Evolutionary conservation across 2,113 vertebrate species (phyloP).

Genomic region (Malurus cyaneus): DNA sequence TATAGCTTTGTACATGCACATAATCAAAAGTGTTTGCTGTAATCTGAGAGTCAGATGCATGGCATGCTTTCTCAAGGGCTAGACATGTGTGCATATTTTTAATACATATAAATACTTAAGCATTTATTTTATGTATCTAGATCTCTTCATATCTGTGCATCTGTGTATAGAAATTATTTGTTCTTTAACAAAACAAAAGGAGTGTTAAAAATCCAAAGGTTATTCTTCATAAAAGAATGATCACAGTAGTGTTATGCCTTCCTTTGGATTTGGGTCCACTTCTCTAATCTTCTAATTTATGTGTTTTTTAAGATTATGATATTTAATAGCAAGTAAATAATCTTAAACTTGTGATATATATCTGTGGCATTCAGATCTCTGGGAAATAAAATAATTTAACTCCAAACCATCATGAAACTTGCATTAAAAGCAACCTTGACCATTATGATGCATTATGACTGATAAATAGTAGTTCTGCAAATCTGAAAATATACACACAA

Average conservation of each 20-base stretch:
- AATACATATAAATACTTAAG: not conserved
- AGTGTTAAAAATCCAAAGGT: not conserved
- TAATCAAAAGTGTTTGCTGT: not conserved
- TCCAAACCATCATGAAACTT: not conserved
- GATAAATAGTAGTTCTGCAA: not conserved
- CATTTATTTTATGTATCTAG: not conserved
- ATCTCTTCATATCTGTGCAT: not conserved
- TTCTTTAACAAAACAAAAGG: not conserved
- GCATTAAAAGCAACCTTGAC: not conserved
- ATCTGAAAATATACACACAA: not conserved
- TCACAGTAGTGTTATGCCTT: not conserved
- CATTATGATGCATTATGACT: not conserved
- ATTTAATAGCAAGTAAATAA: not conserved
- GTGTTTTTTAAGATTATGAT: not conserved
- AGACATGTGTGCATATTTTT: not conserved
- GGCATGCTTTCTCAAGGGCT: not conserved
- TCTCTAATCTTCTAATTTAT: not conserved
- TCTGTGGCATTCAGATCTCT: not conserved
- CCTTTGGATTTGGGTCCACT: not conserved
- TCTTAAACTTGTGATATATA: not conserved
- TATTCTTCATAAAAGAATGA: not conserved
- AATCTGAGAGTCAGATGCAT: not conserved
- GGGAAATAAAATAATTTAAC: not conserved
- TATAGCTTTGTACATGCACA: not conserved
- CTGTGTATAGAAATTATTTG: not conserved